Evolutionary conservation across 2,113 vertebrate genomes (phyloP).

Genomic region (Ophiodon elongatus): DNA sequence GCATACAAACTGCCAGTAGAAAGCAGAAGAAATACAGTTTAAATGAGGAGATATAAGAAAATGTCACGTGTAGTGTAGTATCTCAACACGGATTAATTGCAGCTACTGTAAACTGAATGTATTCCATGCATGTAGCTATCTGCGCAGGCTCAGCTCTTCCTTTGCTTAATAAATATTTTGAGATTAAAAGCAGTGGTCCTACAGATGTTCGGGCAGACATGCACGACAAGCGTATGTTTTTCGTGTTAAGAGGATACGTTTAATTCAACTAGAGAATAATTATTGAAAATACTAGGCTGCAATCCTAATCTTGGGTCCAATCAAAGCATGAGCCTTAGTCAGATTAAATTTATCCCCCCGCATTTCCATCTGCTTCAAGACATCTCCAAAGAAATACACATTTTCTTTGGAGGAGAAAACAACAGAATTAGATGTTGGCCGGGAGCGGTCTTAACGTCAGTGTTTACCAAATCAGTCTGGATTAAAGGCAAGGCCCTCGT

Average conservation of each 20-base stretch:
- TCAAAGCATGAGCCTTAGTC: constrained; percentile 82
- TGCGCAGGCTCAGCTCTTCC: constrained; percentile 27
- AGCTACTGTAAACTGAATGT: constrained; percentile 33
- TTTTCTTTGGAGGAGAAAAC: constrained; percentile 77
- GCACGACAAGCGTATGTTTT: constrained; percentile 78
- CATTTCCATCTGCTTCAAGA: constrained; percentile 84
- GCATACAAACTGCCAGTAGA: background rate
- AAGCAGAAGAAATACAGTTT: constrained; percentile 6
- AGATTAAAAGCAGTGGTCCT: constrained; percentile 74
- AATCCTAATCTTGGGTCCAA: constrained; percentile 84
- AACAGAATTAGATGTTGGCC: constrained; percentile 72
- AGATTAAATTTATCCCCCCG: constrained; percentile 82
- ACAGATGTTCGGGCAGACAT: constrained; percentile 75
- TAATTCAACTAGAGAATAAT: constrained; percentile 84
- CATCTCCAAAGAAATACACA: constrained; percentile 82
- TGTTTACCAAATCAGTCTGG: constrained; percentile 75
- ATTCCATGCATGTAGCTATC: constrained; percentile 16
- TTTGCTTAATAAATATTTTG: constrained; percentile 71
- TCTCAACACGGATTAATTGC: constrained; percentile 19
- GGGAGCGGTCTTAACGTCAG: constrained; percentile 43
- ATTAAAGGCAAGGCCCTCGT: constrained; percentile 63
- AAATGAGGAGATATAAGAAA: background rate
- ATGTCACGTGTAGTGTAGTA: background rate
- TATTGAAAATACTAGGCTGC: constrained; percentile 81
- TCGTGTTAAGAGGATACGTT: constrained; percentile 82